Conservation (phyloP, 2,113 vertebrate genomes). For the Okapia johnstoni region DNA sequence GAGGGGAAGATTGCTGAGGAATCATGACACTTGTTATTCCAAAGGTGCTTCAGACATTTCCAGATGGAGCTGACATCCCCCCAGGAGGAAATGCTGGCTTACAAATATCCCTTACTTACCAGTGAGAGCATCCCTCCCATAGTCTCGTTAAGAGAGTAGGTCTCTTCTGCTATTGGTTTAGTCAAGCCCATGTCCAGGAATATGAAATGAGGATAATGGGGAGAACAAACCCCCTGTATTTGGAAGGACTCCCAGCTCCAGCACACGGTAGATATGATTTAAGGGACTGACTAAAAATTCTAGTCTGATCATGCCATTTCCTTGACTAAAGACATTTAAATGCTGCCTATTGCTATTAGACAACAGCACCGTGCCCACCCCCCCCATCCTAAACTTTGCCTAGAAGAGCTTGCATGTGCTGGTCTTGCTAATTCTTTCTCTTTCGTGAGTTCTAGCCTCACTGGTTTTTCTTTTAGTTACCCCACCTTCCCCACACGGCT, state of each 20-base stretch:
- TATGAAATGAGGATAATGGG: background rate
- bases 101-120: background rate
- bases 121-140: background rate
- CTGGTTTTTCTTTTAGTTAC: background rate
- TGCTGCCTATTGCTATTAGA: background rate
- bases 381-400: background rate
- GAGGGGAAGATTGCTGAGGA: background rate
- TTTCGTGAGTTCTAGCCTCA: background rate
- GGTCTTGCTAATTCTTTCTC: background rate
- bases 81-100: background rate
- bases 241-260: background rate
- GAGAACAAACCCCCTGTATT: background rate
- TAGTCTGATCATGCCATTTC: background rate
- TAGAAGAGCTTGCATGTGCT: background rate
- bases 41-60: conserved; percentile 8
- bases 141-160: background rate
- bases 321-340: background rate
- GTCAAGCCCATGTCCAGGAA: background rate
- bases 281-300: background rate
- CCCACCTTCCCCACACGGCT: fast-evolving
- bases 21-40: background rate
- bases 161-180: background rate
- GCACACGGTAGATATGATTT: background rate
- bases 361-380: background rate
- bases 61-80: conserved; percentile 8